A percentile compares a stretch with the other conserved stretches of the same genome.
Evolutionary conservation across 2,888 invertebrate genomes (phyloP).

Genomic region (Zhuqinia jingwanae): DNA sequence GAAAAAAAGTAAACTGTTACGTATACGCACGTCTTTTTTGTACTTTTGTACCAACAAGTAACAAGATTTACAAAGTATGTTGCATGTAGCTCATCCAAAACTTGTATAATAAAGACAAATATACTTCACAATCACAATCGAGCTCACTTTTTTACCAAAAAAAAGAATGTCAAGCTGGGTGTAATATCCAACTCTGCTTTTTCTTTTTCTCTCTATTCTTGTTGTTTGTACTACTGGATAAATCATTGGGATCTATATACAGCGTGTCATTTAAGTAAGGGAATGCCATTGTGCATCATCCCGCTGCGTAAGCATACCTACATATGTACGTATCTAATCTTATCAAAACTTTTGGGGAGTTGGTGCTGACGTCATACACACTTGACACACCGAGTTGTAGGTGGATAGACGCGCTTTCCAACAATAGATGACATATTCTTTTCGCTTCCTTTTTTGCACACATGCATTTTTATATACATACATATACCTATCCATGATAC

Average conservation of each 20-base stretch:
- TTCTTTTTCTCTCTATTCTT: not conserved
- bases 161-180: conserved; percentile 6
- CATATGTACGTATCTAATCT: too few species aligned
- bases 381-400: conserved; percentile 46
- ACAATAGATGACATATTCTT: not conserved
- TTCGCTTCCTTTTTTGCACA: not conserved
- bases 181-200: conserved; percentile 14
- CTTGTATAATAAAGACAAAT: not conserved
- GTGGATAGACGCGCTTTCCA: not conserved
- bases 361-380: conserved; percentile 53
- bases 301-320: not conserved
- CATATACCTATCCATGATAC: too few species aligned
- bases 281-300: not conserved
- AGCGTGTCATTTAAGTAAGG: not conserved
- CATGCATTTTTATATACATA: too few species aligned
- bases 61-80: not conserved
- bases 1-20: too few species aligned
- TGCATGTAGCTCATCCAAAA: not conserved
- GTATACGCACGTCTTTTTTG: too few species aligned
- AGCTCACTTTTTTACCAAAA: not conserved
- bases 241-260: conserved; percentile 7
- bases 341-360: conserved; percentile 45
- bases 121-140: not conserved
- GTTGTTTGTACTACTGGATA: too few species aligned
- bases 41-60: too few species aligned